Conservation (phyloP, 53 echinoderm and acorn worm species). For the Echinometra lucunter region DNA sequence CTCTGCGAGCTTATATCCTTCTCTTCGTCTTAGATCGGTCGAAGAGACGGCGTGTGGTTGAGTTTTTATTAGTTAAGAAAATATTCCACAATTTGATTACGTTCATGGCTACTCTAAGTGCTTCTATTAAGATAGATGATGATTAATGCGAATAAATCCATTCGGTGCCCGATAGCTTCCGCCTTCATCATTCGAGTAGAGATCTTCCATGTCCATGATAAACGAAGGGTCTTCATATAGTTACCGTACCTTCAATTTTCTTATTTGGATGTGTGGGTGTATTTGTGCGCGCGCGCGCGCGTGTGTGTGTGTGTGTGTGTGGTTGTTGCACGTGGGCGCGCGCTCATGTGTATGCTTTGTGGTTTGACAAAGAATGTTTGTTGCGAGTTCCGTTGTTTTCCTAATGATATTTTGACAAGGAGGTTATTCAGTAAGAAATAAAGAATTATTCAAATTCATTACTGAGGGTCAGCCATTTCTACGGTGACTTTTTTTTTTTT, state of each 20-base stretch:
- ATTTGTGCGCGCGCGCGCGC: neutral
- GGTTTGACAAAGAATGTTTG: too few relatives aligned
- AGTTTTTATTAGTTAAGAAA: conserved; percentile 48
- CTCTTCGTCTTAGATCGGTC: neutral
- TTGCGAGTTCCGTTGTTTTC: too few relatives aligned
- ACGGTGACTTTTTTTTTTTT: too few relatives aligned
- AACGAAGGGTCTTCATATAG: neutral
- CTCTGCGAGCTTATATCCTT: neutral
- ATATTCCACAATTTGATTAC: conserved; percentile 46
- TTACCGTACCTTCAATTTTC: neutral
- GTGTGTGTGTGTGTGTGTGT: neutral
- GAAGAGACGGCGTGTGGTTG: conserved; percentile 3
- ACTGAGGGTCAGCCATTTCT: too few relatives aligned
- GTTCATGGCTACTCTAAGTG: neutral
- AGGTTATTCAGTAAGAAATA: too few relatives aligned
- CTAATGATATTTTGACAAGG: too few relatives aligned
- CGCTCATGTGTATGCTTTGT: too few relatives aligned
- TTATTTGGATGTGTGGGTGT: too few relatives aligned
- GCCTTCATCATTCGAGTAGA: neutral
- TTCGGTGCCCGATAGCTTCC: conserved; percentile 32
- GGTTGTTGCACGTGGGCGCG: too few relatives aligned
- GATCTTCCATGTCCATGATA: neutral
- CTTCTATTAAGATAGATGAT: conserved; percentile 48
- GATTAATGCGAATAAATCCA: conserved; percentile 37
- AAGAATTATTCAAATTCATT: too few relatives aligned